Base-by-base conservation (phyloP, 2,797 vertebrate species). In the Ambastaia sidthimunki region DNA sequence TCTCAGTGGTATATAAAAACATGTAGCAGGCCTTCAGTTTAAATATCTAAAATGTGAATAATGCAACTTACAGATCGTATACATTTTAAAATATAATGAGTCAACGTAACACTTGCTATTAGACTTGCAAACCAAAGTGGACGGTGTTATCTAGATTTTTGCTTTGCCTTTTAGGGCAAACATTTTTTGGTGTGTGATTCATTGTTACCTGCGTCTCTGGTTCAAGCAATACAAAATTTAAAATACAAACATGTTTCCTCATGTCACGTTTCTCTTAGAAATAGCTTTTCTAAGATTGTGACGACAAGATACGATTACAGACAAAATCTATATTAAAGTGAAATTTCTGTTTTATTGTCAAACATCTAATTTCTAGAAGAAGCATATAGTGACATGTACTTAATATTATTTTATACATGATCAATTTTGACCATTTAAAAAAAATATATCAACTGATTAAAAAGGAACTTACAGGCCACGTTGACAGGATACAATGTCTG, bases 161-260 rank as follows among this genome's bases (percentile, higher is more conserved):
- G 55, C 83, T 90, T 91, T 90, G 88, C 83, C 87, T 62, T 7
- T 79, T 88, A 87, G 89, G 86, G 89, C 92, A 92, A 89, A 79
- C 83, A 86, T 89, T 88, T 89, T 89, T 93, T 94, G 15, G 57
- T 25, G 57, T 90, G 92, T 84, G 85, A 92, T 94, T 95, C 95
- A 95, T 96, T 96, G 96, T 96, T 95, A 90, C 95, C 94, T 92
- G 86, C 90, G 92, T 92, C 93, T 93, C 91, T 91, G 93, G 92
- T 89, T 90, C 88, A 91, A 95, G 93, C 90, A 90, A 92, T 90
- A 91, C 80, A 87, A 87, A 91, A 90, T 89, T 63, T 88, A 89
- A 87, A 90, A 31, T 31, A 86, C 85, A 86, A 76, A 88, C 73
- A 48, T 78, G 44, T 81, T 78, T 62, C 68, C 77, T 86, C 16